phyloP scores from a whole-genome alignment of 2,797 vertebrate species.

The Megalops cyprinoides region DNA sequence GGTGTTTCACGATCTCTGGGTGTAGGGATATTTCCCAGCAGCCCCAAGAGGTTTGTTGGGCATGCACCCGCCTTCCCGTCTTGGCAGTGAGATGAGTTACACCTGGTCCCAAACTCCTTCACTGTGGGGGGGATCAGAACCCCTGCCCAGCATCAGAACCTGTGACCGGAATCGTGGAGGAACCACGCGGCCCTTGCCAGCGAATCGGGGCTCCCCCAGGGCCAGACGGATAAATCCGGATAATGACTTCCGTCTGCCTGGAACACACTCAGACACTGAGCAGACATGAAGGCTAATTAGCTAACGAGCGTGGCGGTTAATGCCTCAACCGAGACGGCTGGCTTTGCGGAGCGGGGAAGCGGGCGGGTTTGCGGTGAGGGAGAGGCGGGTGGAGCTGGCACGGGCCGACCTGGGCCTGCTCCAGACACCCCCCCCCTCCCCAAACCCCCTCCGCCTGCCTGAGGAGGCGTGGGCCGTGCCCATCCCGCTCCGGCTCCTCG shows the following conservation, averaged over 20 bases:
- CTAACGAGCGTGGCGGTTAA: conserved; percentile 80
- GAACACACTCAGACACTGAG: conserved; percentile 71
- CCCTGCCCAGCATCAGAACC: background rate
- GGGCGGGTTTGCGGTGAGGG: conserved; percentile 44
- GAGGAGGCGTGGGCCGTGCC: conserved; percentile 54
- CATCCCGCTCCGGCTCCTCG: conserved; percentile 59
- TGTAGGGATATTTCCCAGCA: too few relatives aligned
- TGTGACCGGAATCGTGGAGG: background rate
- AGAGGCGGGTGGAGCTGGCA: conserved; percentile 58
- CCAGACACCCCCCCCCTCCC: conserved; percentile 49
- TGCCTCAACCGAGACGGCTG: conserved; percentile 76
- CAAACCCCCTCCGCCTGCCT: too few relatives aligned
- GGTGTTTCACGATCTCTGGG: too few relatives aligned
- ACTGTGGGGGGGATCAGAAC: background rate
- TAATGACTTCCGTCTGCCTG: conserved; percentile 81
- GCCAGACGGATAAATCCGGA: conserved; percentile 72
- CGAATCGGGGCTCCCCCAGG: conserved; percentile 58
- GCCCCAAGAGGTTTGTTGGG: background rate
- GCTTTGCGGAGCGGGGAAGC: conserved; percentile 68
- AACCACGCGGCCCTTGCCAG: conserved; percentile 44
- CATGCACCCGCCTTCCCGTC: background rate
- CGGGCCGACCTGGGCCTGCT: conserved; percentile 61
- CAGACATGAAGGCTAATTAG: conserved; percentile 79
- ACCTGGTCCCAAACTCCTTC: background rate
- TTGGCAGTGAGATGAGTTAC: background rate